phyloP scores from a whole-genome alignment of 2,113 vertebrate species.

The Cavia aperea region DNA sequence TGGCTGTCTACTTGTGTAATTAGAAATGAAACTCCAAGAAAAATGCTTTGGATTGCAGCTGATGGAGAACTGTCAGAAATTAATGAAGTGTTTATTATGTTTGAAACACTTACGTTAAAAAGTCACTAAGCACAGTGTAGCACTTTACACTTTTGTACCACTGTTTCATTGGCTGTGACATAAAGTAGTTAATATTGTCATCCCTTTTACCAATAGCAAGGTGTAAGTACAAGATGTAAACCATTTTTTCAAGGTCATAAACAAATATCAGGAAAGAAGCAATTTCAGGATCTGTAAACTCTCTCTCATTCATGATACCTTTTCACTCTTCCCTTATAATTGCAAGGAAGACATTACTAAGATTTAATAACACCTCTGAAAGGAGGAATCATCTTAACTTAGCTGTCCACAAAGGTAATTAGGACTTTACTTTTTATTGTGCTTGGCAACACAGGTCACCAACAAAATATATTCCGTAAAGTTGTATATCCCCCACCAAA shows the following conservation, averaged over 20 bases:
- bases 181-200: neutral
- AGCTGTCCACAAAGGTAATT: neutral
- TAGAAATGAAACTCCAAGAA: constrained; percentile 13
- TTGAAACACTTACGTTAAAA: constrained; percentile 21
- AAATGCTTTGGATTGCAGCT: constrained; percentile 19
- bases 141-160: neutral
- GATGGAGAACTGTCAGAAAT: neutral
- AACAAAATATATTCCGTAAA: neutral
- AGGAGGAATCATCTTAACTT: neutral
- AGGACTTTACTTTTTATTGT: neutral
- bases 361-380: neutral
- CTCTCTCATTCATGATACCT: neutral
- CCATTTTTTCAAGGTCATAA: neutral
- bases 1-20: neutral
- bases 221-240: neutral
- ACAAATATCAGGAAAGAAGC: neutral
- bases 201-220: neutral
- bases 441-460: neutral
- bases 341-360: neutral
- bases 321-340: neutral
- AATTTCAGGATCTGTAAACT: neutral
- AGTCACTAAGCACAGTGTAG: neutral
- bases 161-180: neutral
- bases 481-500: neutral
- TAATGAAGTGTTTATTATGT: constrained; percentile 14